Base-by-base conservation (phyloP, 2,888 invertebrate genomes). In the Chymomyza amoena region DNA sequence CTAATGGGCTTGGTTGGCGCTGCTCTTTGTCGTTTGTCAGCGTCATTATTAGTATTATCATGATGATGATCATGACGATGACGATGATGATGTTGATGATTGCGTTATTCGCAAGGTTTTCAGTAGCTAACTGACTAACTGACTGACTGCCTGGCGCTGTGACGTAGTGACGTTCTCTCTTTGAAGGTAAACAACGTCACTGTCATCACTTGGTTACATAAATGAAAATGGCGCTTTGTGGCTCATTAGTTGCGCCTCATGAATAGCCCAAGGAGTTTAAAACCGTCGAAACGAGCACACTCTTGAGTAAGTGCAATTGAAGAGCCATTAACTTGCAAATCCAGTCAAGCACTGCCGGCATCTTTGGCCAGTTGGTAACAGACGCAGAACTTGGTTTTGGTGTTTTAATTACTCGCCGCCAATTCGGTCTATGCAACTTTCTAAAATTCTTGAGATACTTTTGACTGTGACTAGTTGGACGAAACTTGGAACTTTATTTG, bases 1-100 rank as follows among this genome's bases (percentile, higher is more conserved):
- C 72, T 81, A 86, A 82, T 79, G 87, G 72, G 63, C 69, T 75
- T 79, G 83, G 81, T 50, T 7, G 4, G 32, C 63, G 25, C 39
- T 64, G 25, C 72, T 54, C 56, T 25, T 13, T 69, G 66, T 69
- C 45, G 39, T 45, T 36, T 64, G 60, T 66, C 66, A 66, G 45
- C 66, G n/a, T n/a, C 68, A 56, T 67, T 52, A 51, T 67, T 39
- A 10, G 28, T 54, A 45, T 61, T 20, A 45, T 61, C 50, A 16
- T 60, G 20, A 36, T 28, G 65, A 59, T 57, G 62, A 61, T 39
- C 64, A 63, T 66, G 72, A 16, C 16, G 54, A 4, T 54, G 54
- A 54, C 20, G 2, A 16, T 52, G 16, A 52, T 9, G 39, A 9
- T 2, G 39, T 3, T 45, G 39, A 45, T 15, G 39, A 45, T 45